These are phyloP conservation scores for Ochotona princeps DNA, from an alignment of 2,113 vertebrate genomes.

Conservation along the genomic window DNA sequence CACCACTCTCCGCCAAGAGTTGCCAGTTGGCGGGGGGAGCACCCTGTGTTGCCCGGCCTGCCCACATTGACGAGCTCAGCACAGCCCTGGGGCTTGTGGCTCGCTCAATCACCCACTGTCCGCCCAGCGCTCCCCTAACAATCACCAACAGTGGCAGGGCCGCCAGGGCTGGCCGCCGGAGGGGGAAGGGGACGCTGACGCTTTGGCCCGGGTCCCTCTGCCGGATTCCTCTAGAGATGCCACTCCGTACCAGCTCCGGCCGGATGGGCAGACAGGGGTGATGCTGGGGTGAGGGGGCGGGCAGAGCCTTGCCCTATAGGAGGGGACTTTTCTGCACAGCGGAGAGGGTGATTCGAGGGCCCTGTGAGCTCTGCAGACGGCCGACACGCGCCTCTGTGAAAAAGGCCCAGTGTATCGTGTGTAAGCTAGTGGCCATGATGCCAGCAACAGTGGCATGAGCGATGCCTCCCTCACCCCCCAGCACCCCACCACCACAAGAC, in stretches of 20 bases:
- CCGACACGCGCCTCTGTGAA: not conserved
- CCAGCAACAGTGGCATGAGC: not conserved
- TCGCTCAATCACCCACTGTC: conserved; percentile 83
- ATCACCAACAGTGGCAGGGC: conserved; percentile 72
- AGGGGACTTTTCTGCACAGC: not conserved
- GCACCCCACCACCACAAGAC: not conserved
- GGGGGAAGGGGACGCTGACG: conserved; percentile 50
- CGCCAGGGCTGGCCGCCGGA: conserved; percentile 44
- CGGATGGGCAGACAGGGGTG: conserved; percentile 22
- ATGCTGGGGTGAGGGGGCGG: conserved; percentile 72
- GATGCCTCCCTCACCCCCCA: not conserved
- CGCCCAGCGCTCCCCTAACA: conserved; percentile 73
- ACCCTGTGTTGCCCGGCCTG: conserved; percentile 40
- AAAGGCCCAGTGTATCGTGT: not conserved
- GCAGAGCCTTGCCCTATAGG: conserved; percentile 71
- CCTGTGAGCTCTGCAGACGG: not conserved
- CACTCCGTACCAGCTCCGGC: conserved; percentile 82
- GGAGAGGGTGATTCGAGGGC: not conserved
- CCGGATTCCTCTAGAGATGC: conserved; percentile 75
- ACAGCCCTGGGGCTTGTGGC: conserved; percentile 83
- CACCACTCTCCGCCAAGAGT: not conserved
- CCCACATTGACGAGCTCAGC: conserved; percentile 56
- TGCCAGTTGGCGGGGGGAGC: not conserved
- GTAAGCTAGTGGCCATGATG: not conserved
- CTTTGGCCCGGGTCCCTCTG: conserved; percentile 65